Base-by-base conservation (phyloP, 2,888 invertebrate genomes). In the Pinctada fucata region DNA sequence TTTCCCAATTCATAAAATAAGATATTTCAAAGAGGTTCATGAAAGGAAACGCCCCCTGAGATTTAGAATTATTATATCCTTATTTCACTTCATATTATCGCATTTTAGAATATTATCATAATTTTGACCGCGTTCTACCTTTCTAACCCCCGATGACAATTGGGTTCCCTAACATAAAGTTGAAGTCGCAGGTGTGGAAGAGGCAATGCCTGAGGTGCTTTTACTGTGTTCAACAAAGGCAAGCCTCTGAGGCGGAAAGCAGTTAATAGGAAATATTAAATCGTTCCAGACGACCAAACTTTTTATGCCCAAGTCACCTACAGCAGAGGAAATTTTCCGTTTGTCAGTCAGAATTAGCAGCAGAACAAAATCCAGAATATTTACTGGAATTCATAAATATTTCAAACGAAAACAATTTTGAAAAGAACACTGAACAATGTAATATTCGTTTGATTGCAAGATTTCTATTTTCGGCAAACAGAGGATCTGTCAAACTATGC, bases 221-320 rank as follows among this genome's bases (percentile, higher is more conserved):
- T 13, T 58, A 58, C 52, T 16, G 8, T 10, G 71, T 31, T n/a
- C n/a, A 51, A 51, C 52, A 69, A 52, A 16, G 47, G 47, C 13
- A 48, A 52, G 58, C 63, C 47, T 49, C 49, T 50, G 63, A 67
- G 49, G 75, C 65, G 74, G 49, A 67, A 79, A 75, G 66, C 48
- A 66, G 72, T 72, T 67, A 77, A 58, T 69, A 67, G 49, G 78
- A 75, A 75, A 75, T 64, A 64, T 58, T 47, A 64, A 78, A 79
- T 75, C 69, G 75, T 79, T 79, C 75, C 71, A 58, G 73, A 70
- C 69, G 74, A 71, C 45, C 78, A 75, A 70, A 71, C 78, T 66
- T 63, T 58, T 45, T 66, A 74, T 74, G 58, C 65, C 66, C 49
- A 64, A 51, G 65, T 68, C 68, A 75, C 74, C 78, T 70, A 79